phyloP scores from a whole-genome alignment of 2,113 vertebrate genomes.

The Notarius quadriscutis region DNA sequence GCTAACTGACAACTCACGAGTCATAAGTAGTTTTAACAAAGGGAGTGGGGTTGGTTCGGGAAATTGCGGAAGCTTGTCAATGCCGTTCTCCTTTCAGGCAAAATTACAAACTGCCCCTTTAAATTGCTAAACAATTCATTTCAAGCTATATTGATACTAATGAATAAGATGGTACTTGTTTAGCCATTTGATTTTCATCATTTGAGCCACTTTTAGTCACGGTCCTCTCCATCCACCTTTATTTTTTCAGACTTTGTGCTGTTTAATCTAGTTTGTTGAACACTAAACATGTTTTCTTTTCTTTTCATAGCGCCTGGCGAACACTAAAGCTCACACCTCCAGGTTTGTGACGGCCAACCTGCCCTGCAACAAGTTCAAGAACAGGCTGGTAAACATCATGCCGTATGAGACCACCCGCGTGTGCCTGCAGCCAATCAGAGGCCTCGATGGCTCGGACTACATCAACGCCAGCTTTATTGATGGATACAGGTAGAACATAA shows the following conservation, averaged over 20 bases:
- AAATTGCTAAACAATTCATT: not conserved
- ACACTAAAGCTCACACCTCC: conserved; percentile 97
- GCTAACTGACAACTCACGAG: not conserved
- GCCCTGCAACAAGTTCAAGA: conserved; percentile 99
- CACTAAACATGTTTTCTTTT: not conserved
- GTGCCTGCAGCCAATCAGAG: conserved; percentile 96
- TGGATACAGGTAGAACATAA: conserved; percentile 83
- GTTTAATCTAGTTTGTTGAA: not conserved
- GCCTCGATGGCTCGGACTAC: conserved; percentile 95
- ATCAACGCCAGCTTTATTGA: conserved; percentile 97
- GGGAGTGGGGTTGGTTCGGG: not conserved
- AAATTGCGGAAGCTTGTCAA: not conserved
- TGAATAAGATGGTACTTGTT: not conserved
- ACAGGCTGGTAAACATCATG: conserved; percentile 98
- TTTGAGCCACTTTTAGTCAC: not conserved
- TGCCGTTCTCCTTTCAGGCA: not conserved
- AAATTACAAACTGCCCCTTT: not conserved
- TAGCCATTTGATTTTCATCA: not conserved
- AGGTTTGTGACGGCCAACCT: conserved; percentile 98
- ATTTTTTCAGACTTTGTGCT: not conserved
- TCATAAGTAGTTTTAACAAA: not conserved
- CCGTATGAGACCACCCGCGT: conserved; percentile 95
- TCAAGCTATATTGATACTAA: not conserved
- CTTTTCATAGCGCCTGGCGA: conserved; percentile 84
- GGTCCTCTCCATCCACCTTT: not conserved